Conservation (phyloP, 2,888 invertebrate genomes). For the Lasius fuliginosus region DNA sequence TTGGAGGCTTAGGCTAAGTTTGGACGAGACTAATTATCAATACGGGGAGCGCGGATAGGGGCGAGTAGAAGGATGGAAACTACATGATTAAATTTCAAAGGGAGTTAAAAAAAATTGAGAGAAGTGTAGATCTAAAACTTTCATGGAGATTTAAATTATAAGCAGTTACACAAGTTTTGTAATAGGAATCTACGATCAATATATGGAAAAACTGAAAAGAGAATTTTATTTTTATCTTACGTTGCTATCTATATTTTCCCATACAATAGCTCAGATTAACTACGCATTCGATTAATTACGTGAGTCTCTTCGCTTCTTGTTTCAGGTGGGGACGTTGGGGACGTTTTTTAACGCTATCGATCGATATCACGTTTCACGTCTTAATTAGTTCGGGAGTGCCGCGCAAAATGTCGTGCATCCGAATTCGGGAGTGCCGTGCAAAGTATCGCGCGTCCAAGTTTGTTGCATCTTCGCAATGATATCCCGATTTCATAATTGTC, state of each 20-base stretch:
- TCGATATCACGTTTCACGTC: no score
- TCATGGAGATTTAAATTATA: background rate
- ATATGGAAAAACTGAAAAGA: background rate
- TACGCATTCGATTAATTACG: no score
- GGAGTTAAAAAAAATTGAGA: conserved; percentile 55
- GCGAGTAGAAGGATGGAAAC: conserved; percentile 33
- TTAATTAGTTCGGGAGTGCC: no score
- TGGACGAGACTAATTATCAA: conserved; percentile 63
- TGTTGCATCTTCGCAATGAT: no score
- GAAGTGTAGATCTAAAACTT: background rate
- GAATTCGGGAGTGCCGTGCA: no score
- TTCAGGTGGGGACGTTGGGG: no score
- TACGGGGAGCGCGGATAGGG: conserved; percentile 44
- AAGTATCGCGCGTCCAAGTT: no score
- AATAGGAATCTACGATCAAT: background rate
- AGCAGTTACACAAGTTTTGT: background rate
- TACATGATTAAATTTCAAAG: conserved; percentile 62
- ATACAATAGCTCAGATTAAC: no score
- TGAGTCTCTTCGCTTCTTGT: no score
- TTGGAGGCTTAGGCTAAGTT: conserved; percentile 54
- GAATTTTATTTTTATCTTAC: conserved; percentile 22
- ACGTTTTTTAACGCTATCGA: no score
- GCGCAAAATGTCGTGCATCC: no score
- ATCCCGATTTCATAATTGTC: no score
- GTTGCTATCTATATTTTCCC: background rate